Base-by-base conservation (phyloP, 2,113 vertebrate genomes). In the Psittacula cyanocephala region DNA sequence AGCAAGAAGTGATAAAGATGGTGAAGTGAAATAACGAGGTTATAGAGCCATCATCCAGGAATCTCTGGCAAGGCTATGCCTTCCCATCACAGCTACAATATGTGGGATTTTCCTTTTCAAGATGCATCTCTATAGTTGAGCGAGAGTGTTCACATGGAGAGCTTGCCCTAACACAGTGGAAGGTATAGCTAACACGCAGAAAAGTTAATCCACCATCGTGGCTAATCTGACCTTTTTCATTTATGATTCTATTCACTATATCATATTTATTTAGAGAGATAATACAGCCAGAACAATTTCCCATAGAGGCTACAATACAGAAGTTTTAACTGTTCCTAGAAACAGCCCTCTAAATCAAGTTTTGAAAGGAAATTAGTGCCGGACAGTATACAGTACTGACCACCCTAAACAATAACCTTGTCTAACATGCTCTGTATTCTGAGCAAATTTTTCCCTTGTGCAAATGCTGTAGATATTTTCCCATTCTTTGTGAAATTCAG, bases 61-160 rank as follows among this genome's bases (percentile, higher is more conserved):
- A 78, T 29, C 39, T 47, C 15, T 6, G n/a, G 52, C 85, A 89
- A 1, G 3, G 25, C 17, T 37, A 29, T 24, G 11, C 24, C 41
- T 89, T 84, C 64, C 41, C 71, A 13, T 35, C 28, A 53, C 14
- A 3, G 2, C 29, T 69, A 37, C 0, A 3, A 13, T 18, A 69
- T 3, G 3, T 3, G 8, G 29, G n/a, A 29, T 72, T 76, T 90
- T 69, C 46, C 17, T 28, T 52, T 88, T 79, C 16, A 24, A 18
- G 20, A 18, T 59, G 20, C 22, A 49, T 46, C 28, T 41, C 49
- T 55, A 1, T 5, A 69, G 28, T 1, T 44, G 52, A 81, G 15
- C 3, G 0, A 74, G 20, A 76, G 18, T 2, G 7, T 11, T 63
- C 65, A 41, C 0, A 1, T 2, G 2, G 13, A 87, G 25, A 89